Evolutionary conservation across 30 jellyfish, hydroid and myxozoan genomes (phyloP).

Genomic region (Cassiopea andromeda): DNA sequence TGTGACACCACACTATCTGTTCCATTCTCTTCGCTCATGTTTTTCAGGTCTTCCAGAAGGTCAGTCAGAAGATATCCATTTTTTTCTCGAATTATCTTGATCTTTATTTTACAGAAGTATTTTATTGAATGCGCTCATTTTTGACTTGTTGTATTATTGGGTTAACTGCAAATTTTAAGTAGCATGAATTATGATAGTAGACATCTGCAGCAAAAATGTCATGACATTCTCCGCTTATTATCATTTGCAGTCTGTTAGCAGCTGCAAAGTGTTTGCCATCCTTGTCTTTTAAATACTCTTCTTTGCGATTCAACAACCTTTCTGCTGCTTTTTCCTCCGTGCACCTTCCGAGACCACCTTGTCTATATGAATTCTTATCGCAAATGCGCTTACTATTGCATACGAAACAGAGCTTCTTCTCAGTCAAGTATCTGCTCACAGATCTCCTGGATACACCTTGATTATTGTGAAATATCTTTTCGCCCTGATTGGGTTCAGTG

Average conservation of each 20-base stretch:
- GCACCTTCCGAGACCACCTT: conserved; percentile 43
- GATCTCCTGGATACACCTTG: conserved; percentile 31
- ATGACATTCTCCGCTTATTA: conserved; percentile 11
- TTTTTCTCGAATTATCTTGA: conserved; percentile 28
- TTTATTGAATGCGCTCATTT: too few relatives aligned
- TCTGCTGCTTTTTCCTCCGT: conserved; percentile 12
- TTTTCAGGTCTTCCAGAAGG: conserved; percentile 20
- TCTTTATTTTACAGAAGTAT: too few relatives aligned
- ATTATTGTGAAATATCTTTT: neutral
- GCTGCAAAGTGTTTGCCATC: conserved; percentile 22
- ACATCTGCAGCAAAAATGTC: conserved; percentile 50
- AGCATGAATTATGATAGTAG: conserved; percentile 32
- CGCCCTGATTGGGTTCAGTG: too few relatives aligned
- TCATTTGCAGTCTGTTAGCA: conserved; percentile 30
- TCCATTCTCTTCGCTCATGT: conserved; percentile 52
- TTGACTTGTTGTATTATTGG: too few relatives aligned
- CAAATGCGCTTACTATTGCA: conserved; percentile 9
- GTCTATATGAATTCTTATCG: conserved; percentile 1
- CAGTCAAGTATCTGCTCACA: conserved; percentile 19
- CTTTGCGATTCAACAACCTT: conserved; percentile 9
- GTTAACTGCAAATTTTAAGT: conserved; percentile 27
- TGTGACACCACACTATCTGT: neutral
- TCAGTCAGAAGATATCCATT: conserved; percentile 42
- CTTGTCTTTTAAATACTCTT: conserved; percentile 1
- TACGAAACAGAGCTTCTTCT: conserved; percentile 39